Base-by-base conservation (phyloP, 2,797 vertebrate species). In the Parambassis ranga region DNA sequence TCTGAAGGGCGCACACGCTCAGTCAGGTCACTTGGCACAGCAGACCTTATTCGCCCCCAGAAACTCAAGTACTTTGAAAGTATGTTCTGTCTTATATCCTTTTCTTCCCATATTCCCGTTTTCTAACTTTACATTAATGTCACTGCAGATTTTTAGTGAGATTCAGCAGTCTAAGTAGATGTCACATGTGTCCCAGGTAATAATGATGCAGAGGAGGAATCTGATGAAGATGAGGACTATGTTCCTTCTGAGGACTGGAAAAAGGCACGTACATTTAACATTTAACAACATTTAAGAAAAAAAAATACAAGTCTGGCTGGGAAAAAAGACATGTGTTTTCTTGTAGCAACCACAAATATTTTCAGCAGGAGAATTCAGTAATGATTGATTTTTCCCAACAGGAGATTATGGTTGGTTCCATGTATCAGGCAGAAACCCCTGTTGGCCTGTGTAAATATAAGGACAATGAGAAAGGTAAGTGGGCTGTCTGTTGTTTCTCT, bases 391-490 rank as follows among this genome's bases (percentile, higher is more conserved):
- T 73, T 53, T 15, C 14, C 51, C 28, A n/a, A 73, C 88, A 99
- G 98, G 98, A 99, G 84, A 98, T 99, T 71, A 99, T 98, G 95
- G 98, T 99, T 83, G 98, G 98, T 6, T 98, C 98, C 2, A 97
- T 99, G 96, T 98, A 96, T 88, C 98, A 99, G 90, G 98, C 96
- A 74, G 98, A 99, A 91, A 98, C 96, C 37, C 98, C 97, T 43
- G 76, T 82, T 65, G 97, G 96, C 18, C 79, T 96, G 43, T 94
- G 93, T 90, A 94, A 94, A 89, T 99, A 99, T 84, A 95, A 89
- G 89, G 96, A 98, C 61, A 96, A 97, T 51, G 96, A 99, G 79
- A 98, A 92, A 93, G 96, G 98, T 98, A 80, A 86, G 47, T 33
- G 49, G 22, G 9, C 9, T 13, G 6, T 15, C 18, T 31, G 19